Percentiles rank a stretch among this genome's conserved stretches.
Evolutionary conservation across 1,140 invertebrate species (phyloP).

Genomic region (Chrysopa pallens): DNA sequence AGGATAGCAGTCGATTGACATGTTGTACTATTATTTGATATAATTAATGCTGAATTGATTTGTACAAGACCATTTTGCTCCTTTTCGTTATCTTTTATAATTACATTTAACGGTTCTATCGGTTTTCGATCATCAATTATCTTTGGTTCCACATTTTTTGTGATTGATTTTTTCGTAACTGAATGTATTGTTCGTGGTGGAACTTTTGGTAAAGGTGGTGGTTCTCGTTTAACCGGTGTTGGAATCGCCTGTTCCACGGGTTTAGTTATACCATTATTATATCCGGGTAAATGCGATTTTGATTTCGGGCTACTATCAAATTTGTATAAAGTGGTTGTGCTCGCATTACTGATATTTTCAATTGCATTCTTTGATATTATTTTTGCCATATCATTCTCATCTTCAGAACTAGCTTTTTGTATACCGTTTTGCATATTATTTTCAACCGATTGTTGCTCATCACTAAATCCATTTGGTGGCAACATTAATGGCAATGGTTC

Average conservation of each 20-base stretch:
- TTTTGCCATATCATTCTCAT: constrained; percentile 17
- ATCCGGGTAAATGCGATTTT: constrained; percentile 31
- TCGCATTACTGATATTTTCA: constrained; percentile 48
- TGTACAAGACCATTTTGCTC: not conserved
- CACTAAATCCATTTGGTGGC: not conserved
- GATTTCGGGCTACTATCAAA: constrained; percentile 24
- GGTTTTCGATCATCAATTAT: constrained; percentile 19
- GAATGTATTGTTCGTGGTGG: constrained; percentile 7
- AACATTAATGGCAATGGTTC: not conserved
- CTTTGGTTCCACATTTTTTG: constrained; percentile 7
- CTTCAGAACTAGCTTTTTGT: constrained; percentile 7
- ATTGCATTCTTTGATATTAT: constrained; percentile 35
- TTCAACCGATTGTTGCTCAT: not conserved
- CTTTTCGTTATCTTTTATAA: not conserved
- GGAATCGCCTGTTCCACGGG: constrained; percentile 15
- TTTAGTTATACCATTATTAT: constrained; percentile 15
- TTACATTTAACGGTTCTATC: constrained; percentile 8
- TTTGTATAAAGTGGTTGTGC: constrained; percentile 37
- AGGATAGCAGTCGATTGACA: not conserved
- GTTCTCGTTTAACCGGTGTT: constrained; percentile 8
- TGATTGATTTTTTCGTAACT: constrained; percentile 1
- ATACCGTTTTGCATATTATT: not conserved
- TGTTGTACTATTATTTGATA: not conserved
- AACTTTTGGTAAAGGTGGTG: constrained; percentile 9
- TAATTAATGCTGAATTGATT: not conserved